Percentiles rank a stretch among this genome's conserved stretches.
Evolutionary conservation across 2,888 invertebrate genomes (phyloP).

Genomic region (Nephrocerus scutellatus): DNA sequence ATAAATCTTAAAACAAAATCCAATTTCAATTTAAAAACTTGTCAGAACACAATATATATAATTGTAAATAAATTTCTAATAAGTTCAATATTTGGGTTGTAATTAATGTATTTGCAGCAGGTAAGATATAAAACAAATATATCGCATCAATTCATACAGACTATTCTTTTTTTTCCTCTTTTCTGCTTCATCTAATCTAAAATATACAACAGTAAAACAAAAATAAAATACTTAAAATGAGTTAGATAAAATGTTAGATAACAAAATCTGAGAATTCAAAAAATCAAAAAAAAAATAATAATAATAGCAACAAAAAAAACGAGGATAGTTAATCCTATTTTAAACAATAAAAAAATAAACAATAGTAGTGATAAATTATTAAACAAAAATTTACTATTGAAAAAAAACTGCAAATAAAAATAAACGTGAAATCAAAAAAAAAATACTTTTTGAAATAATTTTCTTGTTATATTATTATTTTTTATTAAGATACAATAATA

Average conservation of each 20-base stretch:
- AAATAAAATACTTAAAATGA: slow-evolving; percentile 8
- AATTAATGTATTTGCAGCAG: too few relatives aligned
- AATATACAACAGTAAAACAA: slow-evolving; percentile 7
- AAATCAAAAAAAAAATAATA: slow-evolving; percentile 16
- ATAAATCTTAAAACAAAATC: too few relatives aligned
- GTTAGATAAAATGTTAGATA: slow-evolving; percentile 16
- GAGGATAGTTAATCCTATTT: too few relatives aligned
- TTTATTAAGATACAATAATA: background rate
- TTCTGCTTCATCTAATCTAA: too few relatives aligned
- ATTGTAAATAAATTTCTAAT: too few relatives aligned
- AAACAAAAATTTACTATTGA: slow-evolving; percentile 8
- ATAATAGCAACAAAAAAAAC: too few relatives aligned
- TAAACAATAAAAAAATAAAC: slow-evolving; percentile 13
- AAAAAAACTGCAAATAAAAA: slow-evolving; percentile 1
- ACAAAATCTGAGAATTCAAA: slow-evolving; percentile 13
- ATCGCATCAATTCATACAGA: slow-evolving; percentile 16
- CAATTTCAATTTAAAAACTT: too few relatives aligned
- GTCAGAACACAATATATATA: too few relatives aligned
- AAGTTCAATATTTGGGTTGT: too few relatives aligned
- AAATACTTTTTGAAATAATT: slow-evolving; percentile 3
- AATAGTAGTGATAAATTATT: slow-evolving; percentile 11
- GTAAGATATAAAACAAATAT: slow-evolving; percentile 8
- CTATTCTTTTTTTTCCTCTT: too few relatives aligned
- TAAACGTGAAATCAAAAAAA: background rate
- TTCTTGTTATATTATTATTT: slow-evolving; percentile 7